A percentile compares a stretch with the other conserved stretches of the same genome.
Conservation (phyloP, 2,888 invertebrate genomes). For the Carterocephalus palaemon region DNA sequence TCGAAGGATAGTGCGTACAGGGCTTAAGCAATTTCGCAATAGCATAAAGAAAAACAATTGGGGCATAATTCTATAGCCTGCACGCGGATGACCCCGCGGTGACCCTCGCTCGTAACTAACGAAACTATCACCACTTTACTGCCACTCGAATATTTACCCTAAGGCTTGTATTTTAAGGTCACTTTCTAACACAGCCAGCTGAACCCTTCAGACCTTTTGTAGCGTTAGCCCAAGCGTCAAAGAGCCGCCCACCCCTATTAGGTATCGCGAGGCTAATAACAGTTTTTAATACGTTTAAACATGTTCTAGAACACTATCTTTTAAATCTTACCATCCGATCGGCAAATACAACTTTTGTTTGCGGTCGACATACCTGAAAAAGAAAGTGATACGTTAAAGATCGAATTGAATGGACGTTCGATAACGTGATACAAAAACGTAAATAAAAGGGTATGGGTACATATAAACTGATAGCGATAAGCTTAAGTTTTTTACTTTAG, state of each 20-base stretch:
- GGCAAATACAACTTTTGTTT: slow-evolving; percentile 6
- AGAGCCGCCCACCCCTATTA: slow-evolving; percentile 51
- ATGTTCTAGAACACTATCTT: slow-evolving; percentile 14
- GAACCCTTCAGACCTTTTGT: background rate
- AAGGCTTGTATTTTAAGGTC: slow-evolving; percentile 1
- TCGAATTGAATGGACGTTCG: background rate
- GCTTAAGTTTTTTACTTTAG: too few species aligned
- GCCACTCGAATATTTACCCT: slow-evolving; percentile 9
- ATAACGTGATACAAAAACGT: slow-evolving; percentile 3
- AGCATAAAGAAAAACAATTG: slow-evolving; percentile 64
- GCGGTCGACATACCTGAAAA: slow-evolving; percentile 18
- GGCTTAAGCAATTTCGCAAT: slow-evolving; percentile 33
- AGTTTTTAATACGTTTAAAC: slow-evolving; percentile 26
- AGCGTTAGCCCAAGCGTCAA: background rate
- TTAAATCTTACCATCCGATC: slow-evolving; percentile 16
- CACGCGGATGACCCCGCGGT: slow-evolving; percentile 41
- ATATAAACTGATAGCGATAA: background rate
- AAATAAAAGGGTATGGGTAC: background rate
- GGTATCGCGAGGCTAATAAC: slow-evolving; percentile 33
- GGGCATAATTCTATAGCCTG: slow-evolving; percentile 63
- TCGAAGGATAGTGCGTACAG: slow-evolving; percentile 9
- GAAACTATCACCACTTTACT: slow-evolving; percentile 18
- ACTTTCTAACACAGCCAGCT: background rate
- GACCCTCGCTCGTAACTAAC: slow-evolving; percentile 33
- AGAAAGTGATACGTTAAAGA: slow-evolving; percentile 9